Evolutionary conservation across 2,797 vertebrate species (phyloP), one percentile per base, ranked within the genome.

Genomic region (Knipowitschia caucasica): DNA sequence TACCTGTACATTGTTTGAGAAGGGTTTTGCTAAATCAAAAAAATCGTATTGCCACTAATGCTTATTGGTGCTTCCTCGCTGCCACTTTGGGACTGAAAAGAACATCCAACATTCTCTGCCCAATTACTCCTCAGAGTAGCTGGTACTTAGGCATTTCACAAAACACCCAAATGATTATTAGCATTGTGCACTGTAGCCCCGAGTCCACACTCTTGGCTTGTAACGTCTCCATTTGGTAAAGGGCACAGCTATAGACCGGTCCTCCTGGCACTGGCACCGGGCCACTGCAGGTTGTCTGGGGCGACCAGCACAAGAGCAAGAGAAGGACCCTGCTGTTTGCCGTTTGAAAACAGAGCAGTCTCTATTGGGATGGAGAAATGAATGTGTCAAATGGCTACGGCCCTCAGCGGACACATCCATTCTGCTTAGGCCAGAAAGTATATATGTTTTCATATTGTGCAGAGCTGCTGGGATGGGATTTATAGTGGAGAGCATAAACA

Each of bases 261-360:
- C 36, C 56, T 56, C 56, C 56, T 49, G 53, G 53, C 53, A 26
- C 55, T 65, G 64, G 73, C 60, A 56, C 43, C 0, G 50, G 40
- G 55, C 30, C 31, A 49, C 2, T 27, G 40, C 5, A 45, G 62
- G 59, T 56, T 15, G 45, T 69, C 59, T 21, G 56, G 55, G 59
- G 59, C 39, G 46, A 73, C 67, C 30, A 10, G 44, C 45, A 25
- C 46, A 29, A 40, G 56, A 44, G 36, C 27, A 24, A 50, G 25
- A 67, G 23, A 27, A 0, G 54, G 15, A 49, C 56, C 39, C 27
- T 35, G 27, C 24, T 35, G 39, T 60, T 61, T 64, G 27, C 27
- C 33, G 39, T 60, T 63, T 64, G 18, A 53, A 77, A 58, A 53
- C 1, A 18, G 51, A 21, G 35, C 23, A 11, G 45, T 55, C 45